Conservation (phyloP, 2,888 invertebrate genomes). For the Coleophora flavipennella region DNA sequence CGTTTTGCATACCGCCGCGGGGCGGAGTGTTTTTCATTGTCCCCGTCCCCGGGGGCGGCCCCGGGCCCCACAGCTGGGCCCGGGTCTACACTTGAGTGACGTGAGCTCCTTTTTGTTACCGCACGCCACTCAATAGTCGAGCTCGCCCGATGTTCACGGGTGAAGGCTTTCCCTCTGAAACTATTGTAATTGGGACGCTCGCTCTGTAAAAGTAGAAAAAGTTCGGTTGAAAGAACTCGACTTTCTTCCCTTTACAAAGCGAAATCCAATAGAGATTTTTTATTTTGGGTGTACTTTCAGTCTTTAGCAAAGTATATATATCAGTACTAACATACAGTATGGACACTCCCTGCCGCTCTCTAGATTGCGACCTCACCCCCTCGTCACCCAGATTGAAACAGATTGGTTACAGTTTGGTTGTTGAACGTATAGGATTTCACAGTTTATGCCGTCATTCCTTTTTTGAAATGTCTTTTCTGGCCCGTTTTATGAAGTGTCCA, state of each 20-base stretch:
- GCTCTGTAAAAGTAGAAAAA: neutral
- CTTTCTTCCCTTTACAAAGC: neutral
- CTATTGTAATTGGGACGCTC: conserved; percentile 13
- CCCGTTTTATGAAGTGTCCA: too few species aligned
- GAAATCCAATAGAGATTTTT: too few species aligned
- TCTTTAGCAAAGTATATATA: too few species aligned
- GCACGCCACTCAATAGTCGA: conserved; percentile 19
- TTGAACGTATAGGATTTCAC: too few species aligned
- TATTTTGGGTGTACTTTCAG: too few species aligned
- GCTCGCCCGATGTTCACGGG: conserved; percentile 23
- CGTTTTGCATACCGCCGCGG: conserved; percentile 50
- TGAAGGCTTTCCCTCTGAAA: conserved; percentile 15
- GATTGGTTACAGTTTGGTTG: too few species aligned
- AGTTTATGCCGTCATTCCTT: too few species aligned
- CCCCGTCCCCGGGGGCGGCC: conserved; percentile 12
- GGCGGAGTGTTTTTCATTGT: conserved; percentile 64
- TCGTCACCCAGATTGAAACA: too few species aligned
- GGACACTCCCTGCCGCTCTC: too few species aligned
- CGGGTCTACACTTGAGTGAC: conserved; percentile 30
- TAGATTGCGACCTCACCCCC: too few species aligned
- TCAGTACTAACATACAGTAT: too few species aligned
- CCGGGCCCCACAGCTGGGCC: conserved; percentile 23
- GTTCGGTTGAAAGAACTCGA: neutral
- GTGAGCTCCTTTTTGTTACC: conserved; percentile 40
- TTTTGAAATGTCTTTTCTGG: too few species aligned